Evolutionary conservation across 2,888 invertebrate genomes (phyloP), one percentile per base, ranked within the genome.

Genomic region (Zaprionus lineosus): DNA sequence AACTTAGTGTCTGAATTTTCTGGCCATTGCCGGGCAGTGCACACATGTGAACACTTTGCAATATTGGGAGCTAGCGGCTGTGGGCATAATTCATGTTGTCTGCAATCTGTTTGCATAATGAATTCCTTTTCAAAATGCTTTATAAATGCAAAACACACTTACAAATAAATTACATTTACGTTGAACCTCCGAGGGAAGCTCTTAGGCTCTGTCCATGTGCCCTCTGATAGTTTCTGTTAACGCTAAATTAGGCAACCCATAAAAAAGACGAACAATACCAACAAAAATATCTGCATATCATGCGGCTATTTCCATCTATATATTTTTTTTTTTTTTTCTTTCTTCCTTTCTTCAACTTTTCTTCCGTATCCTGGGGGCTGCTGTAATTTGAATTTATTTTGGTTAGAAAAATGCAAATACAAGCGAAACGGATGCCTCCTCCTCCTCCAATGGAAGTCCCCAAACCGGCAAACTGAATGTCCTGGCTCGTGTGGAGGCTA

Each of bases 381-480:
- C 15, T 58, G 53, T 57, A 71, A 71, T 72, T 73, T 65, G 60
- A 74, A 75, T 75, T 61, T 75, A 63, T 74, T 74, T 57, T 59
- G 62, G 61, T 60, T 56, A 62, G 55, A 34, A 7, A 76, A 68
- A 76, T 74, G 74, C 74, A 76, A 76, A 75, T 75, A 71, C 52
- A 41, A 63, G 76, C 74, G 71, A 68, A 71, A 71, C 57, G 50
- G n/a, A 56, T 52, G 71, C 50, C 59, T 58, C 39, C 18, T 39
- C 9, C n/a, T 26, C 26, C 57, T 48, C 53, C n/a, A n/a, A n/a
- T n/a, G n/a, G n/a, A n/a, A n/a, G n/a, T n/a, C n/a, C n/a, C n/a
- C n/a, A n/a, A n/a, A n/a, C 55, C 62, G 34, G 57, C 40, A 37
- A 16, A 36, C 33, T 50, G 36, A 24, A n/a, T 8, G 6, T 24